Conservation (phyloP, 1,140 invertebrate species). For the Drosophila repleta region DNA sequence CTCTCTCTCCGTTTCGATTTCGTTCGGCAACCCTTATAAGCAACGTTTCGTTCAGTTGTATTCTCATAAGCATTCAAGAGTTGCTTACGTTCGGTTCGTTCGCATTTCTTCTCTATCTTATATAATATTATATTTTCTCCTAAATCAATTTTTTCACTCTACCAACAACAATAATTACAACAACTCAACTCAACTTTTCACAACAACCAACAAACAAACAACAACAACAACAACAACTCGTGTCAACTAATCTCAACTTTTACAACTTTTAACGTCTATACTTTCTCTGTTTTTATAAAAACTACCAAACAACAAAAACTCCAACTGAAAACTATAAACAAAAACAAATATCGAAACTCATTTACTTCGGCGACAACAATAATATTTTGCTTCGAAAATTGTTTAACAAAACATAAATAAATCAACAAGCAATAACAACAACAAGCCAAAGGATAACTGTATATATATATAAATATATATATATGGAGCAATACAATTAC, state of each 20-base stretch:
- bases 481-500: conserved; percentile 51
- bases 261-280: conserved; percentile 59
- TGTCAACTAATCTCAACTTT: conserved; percentile 75
- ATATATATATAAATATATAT: conserved; percentile 36
- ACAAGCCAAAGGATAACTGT: conserved; percentile 28
- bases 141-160: conserved; percentile 81
- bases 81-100: conserved; percentile 84
- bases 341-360: conserved; percentile 41
- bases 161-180: conserved; percentile 76
- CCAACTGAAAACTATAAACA: conserved; percentile 13
- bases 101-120: conserved; percentile 84
- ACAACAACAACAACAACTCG: conserved; percentile 60
- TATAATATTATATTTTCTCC: conserved; percentile 84
- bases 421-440: conserved; percentile 21
- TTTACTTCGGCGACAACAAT: conserved; percentile 58
- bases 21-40: conserved; percentile 79
- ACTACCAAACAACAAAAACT: conserved; percentile 20
- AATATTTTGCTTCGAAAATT: conserved; percentile 59
- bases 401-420: conserved; percentile 39
- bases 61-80: conserved; percentile 84
- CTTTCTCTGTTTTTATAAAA: conserved; percentile 51
- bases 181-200: conserved; percentile 61
- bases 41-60: conserved; percentile 49
- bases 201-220: too few relatives aligned
- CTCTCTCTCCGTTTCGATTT: conserved; percentile 33